Conservation (phyloP, 2,113 vertebrate genomes). For the Epinephelus lanceolatus region DNA sequence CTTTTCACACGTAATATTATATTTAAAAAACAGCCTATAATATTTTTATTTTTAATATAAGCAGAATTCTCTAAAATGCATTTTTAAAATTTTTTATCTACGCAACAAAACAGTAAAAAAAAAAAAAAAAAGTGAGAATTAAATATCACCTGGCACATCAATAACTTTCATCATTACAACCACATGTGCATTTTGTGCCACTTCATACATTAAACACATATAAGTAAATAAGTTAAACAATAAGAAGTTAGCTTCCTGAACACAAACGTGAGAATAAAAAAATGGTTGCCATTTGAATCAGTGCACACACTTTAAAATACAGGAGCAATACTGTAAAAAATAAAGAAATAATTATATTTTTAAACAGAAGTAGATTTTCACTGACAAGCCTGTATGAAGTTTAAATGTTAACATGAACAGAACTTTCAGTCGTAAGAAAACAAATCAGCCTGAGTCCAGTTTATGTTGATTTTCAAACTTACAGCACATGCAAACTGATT, state of each 20-base stretch:
- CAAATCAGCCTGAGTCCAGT: not conserved
- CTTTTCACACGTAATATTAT: too few relatives aligned
- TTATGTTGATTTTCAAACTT: constrained; percentile 23
- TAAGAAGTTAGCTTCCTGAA: not conserved
- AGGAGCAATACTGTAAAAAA: not conserved
- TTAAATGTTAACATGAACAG: not conserved
- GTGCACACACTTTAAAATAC: too few relatives aligned
- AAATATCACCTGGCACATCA: not conserved
- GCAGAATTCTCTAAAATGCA: too few relatives aligned
- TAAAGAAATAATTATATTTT: not conserved
- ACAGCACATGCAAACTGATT: not conserved
- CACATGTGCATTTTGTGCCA: not conserved
- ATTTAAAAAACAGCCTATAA: too few relatives aligned
- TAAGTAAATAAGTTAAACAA: too few relatives aligned
- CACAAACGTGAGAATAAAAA: not conserved
- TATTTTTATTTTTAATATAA: too few relatives aligned
- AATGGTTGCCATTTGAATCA: not conserved
- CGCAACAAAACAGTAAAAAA: too few relatives aligned
- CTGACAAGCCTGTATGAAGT: not conserved
- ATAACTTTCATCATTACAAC: not conserved
- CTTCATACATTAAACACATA: not conserved
- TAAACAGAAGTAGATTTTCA: too few relatives aligned
- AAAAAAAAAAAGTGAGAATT: too few relatives aligned
- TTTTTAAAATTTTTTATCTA: too few relatives aligned
- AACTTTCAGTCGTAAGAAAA: not conserved